Evolutionary conservation across 2,888 invertebrate genomes (phyloP).

Genomic region (Campoletis raptor): DNA sequence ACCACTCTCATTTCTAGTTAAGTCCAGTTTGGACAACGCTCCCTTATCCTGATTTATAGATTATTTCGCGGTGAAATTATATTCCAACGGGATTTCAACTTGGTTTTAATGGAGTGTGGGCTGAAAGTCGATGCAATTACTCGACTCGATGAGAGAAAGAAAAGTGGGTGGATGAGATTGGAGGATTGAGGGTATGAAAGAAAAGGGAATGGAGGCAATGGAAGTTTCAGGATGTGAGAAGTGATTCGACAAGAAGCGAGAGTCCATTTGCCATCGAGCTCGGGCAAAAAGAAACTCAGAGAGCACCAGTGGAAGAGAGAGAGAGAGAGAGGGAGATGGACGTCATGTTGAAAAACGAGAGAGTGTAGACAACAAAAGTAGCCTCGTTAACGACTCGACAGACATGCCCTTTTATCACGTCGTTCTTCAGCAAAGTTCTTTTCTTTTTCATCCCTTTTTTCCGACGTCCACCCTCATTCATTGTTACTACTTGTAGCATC

Average conservation of each 20-base stretch:
- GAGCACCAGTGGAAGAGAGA: not conserved
- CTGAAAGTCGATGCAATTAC: constrained; percentile 51
- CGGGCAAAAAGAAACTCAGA: constrained; percentile 7
- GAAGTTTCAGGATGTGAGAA: constrained; percentile 34
- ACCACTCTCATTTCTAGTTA: constrained; percentile 43
- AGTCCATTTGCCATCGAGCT: constrained; percentile 50
- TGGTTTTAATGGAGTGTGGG: constrained; percentile 13
- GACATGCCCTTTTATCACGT: constrained; percentile 75
- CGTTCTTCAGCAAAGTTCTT: constrained; percentile 74
- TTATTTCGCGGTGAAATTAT: constrained; percentile 39
- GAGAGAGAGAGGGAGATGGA: not conserved
- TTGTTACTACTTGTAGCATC: constrained; percentile 37
- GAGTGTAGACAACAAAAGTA: constrained; percentile 53
- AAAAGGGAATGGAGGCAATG: constrained; percentile 10
- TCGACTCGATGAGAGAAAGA: constrained; percentile 36
- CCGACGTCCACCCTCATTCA: constrained; percentile 29
- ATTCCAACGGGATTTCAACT: not conserved
- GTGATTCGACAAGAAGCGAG: constrained; percentile 50
- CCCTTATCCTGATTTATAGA: constrained; percentile 54
- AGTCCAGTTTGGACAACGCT: constrained; percentile 23
- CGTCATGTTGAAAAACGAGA: not conserved
- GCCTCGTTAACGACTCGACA: constrained; percentile 58
- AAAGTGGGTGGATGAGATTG: constrained; percentile 23
- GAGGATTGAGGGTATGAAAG: not conserved
- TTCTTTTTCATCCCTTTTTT: constrained; percentile 15